Evolutionary conservation across 64 coral and sea anemone genomes (phyloP), one percentile per base, ranked within the genome.

Genomic region (Montipora sp.): DNA sequence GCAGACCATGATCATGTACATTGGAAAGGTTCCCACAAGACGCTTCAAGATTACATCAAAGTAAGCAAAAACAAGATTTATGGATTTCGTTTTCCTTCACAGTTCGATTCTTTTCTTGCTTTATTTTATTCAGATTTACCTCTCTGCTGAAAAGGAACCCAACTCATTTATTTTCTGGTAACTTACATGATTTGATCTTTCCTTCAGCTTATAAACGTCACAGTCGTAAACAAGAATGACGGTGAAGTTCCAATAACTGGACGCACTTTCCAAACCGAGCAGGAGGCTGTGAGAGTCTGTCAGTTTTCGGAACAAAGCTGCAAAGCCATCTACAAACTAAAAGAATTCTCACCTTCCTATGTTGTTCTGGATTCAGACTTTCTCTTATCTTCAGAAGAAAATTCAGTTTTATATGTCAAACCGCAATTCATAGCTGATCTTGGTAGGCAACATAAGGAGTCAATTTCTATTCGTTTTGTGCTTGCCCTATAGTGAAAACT

Each of bases 381-480:
- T 51, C 18, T 85, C 9, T 45, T 81, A 13, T 81, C 47, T 23
- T 18, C 27, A 1, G 24, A 68, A 5, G 16, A 4, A 15, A 85
- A 51, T 47, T 85, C 82, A 11, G 68, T 65, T 12, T 71, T 85
- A 68, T 72, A 48, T 48, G 82, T 85, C 45, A 85, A 85, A 85
- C 4, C 43, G 45, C 45, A 69, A 71, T 85, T 85, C 20, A 8
- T 70, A 2, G 3, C 2, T 14, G 68, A 67, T 5, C 63, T 85
- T 22, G 65, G 82, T 85, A 70, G 49, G 82, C 71, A 19, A 5
- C 13, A 71, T 12, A 15, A 71, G 5, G 19, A 3, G 19, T 71
- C 21, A 15, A 21, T 71, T 71, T 71, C 21, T 71, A 11, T 63
- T 7, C 60, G 14, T 55, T 5, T 3, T 55, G 51, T 55, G 6